Conservation (phyloP, 2,888 invertebrate species). For the Trypoxylon attenuatum region DNA sequence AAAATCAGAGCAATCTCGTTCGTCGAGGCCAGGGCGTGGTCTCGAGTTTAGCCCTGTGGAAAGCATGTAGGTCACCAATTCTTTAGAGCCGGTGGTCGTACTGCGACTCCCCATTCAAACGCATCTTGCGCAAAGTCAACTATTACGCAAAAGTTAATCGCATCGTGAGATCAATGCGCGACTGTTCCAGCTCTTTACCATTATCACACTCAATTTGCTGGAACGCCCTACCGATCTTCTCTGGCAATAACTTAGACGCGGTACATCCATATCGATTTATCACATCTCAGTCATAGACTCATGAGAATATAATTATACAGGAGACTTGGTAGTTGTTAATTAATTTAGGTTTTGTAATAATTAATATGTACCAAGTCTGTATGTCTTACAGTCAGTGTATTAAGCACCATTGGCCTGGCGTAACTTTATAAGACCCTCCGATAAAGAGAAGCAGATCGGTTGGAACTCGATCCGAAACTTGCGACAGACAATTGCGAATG, state of each 20-base stretch:
- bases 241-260: no score
- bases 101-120: neutral
- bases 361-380: no score
- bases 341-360: no score
- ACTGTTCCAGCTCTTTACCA: no score
- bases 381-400: no score
- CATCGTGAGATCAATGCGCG: neutral
- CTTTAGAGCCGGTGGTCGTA: neutral
- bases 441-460: conserved; percentile 20
- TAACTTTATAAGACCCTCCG: conserved; percentile 34
- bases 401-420: conserved; percentile 2
- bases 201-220: no score
- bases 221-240: no score
- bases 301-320: no score
- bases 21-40: neutral
- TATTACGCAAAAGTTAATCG: neutral
- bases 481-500: conserved; percentile 39
- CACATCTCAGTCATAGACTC: no score
- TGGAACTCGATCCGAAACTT: conserved; percentile 38
- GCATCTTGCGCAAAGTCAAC: neutral
- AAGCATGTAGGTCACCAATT: neutral
- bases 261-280: no score
- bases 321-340: no score
- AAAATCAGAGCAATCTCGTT: neutral
- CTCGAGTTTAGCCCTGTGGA: neutral